Base-by-base conservation (phyloP, 2,797 vertebrate species). In the Aulostomus chinensis region DNA sequence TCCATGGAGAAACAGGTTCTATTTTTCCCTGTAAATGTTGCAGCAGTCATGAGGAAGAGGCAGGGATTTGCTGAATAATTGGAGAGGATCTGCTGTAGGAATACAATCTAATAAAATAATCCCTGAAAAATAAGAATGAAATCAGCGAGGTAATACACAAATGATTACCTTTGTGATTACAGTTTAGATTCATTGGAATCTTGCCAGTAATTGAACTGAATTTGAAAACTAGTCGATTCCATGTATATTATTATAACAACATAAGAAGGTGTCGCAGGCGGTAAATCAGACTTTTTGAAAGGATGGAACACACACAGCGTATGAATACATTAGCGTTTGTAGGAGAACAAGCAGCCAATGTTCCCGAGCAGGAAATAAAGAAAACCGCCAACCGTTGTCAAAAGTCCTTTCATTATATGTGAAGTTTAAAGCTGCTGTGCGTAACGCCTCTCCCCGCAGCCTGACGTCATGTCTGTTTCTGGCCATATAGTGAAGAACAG, bases 401-500 rank as follows among this genome's bases (percentile, higher is more conserved):
- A 20, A 73, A 62, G 60, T 61, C 59, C 50, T 86, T 86, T 78
- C 76, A 82, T 72, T 70, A 71, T 72, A 61, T 58, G 15, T 78
- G 70, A 76, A 80, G 74, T 76, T 84, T 69, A 83, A 88, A 85
- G 84, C 81, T 47, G 11, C 39, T 12, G 53, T 66, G 73, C 58
- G 60, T 54, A 2, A 59, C 38, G 61, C 50, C 49, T 37, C 69
- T 57, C 76, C 62, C 45, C 47, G 25, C 32, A 1, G 73, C 63
- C 72, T 53, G 61, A 59, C 37, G 58, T 75, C 67, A 78, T 66
- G 58, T 68, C 66, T 76, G 40, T 61, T 56, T 66, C 45, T 69
- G 64, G 76, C 85, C 81, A 76, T 85, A 52, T n/a, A n/a, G 54
- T 61, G 61, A 15, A 40, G 59, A 67, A 50, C 74, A 81, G 68